Evolutionary conservation across 2,113 vertebrate species (phyloP).

Genomic region (Phalacrocorax aristotelis): DNA sequence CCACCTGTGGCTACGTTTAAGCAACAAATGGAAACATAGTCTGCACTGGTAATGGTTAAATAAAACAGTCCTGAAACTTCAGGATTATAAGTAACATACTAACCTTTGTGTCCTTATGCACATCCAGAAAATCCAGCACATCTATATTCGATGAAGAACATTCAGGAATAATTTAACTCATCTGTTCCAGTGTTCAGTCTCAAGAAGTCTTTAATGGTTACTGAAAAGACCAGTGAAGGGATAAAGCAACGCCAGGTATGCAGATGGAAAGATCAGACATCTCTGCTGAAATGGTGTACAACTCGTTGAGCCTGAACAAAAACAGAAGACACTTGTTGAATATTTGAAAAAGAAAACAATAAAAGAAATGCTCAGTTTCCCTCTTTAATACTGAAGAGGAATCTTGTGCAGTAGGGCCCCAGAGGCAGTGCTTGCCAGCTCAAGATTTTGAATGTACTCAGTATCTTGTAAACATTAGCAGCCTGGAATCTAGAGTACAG

Average conservation of each 20-base stretch:
- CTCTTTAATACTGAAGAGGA: background rate
- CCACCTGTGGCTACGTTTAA: background rate
- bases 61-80: background rate
- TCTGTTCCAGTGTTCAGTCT: background rate
- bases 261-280: conserved; percentile 8
- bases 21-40: background rate
- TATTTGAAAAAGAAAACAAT: background rate
- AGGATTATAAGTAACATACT: conserved; percentile 41
- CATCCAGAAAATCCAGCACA: conserved; percentile 53
- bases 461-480: background rate
- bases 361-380: background rate
- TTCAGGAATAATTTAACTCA: conserved; percentile 22
- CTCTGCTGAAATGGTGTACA: background rate
- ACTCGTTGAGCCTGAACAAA: conserved; percentile 27
- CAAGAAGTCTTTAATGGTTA: conserved; percentile 22
- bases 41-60: background rate
- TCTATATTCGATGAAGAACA: background rate
- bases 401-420: background rate
- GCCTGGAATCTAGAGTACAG: background rate
- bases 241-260: conserved; percentile 8
- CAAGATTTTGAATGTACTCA: background rate
- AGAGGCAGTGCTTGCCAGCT: background rate
- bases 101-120: conserved; percentile 75
- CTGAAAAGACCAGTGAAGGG: background rate
- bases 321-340: background rate